Conservation (phyloP, 1,140 invertebrate genomes). For the Ditylenchus dipsaci region DNA sequence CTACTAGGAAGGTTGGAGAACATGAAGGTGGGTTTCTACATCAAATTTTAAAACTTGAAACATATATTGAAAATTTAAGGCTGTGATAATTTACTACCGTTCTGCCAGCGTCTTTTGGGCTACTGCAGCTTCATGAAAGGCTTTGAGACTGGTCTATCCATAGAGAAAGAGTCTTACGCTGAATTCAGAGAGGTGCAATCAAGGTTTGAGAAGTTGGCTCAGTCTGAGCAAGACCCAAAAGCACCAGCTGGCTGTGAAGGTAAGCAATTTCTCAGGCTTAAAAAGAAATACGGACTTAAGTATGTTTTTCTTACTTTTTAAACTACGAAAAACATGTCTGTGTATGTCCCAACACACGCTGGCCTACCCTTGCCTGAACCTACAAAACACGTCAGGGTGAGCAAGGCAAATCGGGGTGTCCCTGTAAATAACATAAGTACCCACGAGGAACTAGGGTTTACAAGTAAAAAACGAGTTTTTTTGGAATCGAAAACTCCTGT, state of each 20-base stretch:
- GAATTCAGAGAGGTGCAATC: conserved; percentile 18
- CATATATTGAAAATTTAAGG: background rate
- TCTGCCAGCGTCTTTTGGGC: conserved; percentile 26
- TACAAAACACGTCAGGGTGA: no score
- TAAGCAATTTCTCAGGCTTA: no score
- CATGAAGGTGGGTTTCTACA: background rate
- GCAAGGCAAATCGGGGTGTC: background rate
- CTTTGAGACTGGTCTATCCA: conserved; percentile 18
- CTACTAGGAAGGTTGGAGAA: background rate
- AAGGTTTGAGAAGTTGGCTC: conserved; percentile 23
- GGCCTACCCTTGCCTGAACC: no score
- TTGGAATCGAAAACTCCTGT: no score
- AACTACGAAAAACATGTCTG: conserved; percentile 1
- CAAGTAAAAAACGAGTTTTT: no score
- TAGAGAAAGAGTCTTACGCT: conserved; percentile 9
- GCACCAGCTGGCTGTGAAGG: conserved; percentile 24
- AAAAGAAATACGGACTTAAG: no score
- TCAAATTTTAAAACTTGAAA: background rate
- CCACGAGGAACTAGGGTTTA: no score
- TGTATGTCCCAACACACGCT: background rate
- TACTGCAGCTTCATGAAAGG: conserved; percentile 35
- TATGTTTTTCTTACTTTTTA: no score
- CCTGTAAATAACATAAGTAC: no score
- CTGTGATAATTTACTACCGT: conserved; percentile 27
- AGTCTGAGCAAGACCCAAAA: background rate